A percentile compares a stretch with the other conserved stretches of the same genome.
Conservation (phyloP, 2,888 invertebrate genomes). For the Microctonus aethiopoides region DNA sequence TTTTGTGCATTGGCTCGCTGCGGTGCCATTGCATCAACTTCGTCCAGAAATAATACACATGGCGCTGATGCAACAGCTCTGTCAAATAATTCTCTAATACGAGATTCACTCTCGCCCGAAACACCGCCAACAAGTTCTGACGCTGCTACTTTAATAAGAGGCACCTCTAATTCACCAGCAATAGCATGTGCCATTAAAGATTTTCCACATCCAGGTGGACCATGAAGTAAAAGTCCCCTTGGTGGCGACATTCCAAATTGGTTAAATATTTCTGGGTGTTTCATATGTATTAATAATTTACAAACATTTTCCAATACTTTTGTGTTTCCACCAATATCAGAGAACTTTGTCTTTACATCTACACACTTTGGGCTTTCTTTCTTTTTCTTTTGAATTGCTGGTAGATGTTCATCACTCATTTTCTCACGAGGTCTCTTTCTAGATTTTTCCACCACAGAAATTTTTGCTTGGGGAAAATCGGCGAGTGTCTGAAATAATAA, state of each 20-base stretch:
- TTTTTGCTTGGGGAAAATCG: background rate
- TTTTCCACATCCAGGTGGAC: constrained; percentile 96
- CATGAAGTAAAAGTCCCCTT: constrained; percentile 91
- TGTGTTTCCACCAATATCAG: constrained; percentile 85
- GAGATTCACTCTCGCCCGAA: constrained; percentile 95
- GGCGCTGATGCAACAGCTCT: constrained; percentile 81
- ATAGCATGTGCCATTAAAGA: constrained; percentile 84
- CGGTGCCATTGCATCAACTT: constrained; percentile 95
- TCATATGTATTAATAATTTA: constrained; percentile 84
- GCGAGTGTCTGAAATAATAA: background rate
- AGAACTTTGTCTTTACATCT: constrained; percentile 72
- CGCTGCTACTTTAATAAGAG: constrained; percentile 87
- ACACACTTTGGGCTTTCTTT: constrained; percentile 62
- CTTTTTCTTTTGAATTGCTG: constrained; percentile 47
- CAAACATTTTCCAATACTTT: constrained; percentile 78
- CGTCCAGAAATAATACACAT: constrained; percentile 93
- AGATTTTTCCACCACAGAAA: constrained; percentile 5
- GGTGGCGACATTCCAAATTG: constrained; percentile 88
- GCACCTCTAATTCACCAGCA: constrained; percentile 86
- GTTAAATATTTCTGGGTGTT: constrained; percentile 89
- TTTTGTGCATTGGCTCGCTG: constrained; percentile 90
- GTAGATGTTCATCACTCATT: constrained; percentile 61
- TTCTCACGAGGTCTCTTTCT: constrained; percentile 44
- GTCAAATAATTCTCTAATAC: constrained; percentile 91
- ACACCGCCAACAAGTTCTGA: constrained; percentile 95